phyloP scores from a whole-genome alignment of 2,888 invertebrate species.

The Volucella zonaria region DNA sequence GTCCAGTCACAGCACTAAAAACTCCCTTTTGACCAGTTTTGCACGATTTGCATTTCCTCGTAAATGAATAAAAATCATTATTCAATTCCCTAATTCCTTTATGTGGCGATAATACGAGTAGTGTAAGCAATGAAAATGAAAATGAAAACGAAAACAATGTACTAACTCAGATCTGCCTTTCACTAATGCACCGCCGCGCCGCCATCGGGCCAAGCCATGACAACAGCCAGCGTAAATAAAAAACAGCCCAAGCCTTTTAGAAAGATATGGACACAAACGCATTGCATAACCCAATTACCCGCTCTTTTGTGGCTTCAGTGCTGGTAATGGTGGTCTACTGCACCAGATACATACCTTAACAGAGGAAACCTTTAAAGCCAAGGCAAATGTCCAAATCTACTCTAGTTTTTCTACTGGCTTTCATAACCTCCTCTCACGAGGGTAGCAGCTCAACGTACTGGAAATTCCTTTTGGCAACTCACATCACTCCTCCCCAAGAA shows the following conservation, averaged over 20 bases:
- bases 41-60: conserved; percentile 65
- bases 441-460: conserved; percentile 51
- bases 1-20: not conserved
- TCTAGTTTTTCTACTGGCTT: conserved; percentile 8
- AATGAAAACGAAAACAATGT: conserved; percentile 55
- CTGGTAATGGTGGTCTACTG: conserved; percentile 34
- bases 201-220: conserved; percentile 19
- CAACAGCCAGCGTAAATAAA: conserved; percentile 5
- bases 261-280: conserved; percentile 65
- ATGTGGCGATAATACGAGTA: conserved; percentile 47
- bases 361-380: conserved; percentile 57
- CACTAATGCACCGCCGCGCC: conserved; percentile 52
- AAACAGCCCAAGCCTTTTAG: conserved; percentile 39
- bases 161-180: conserved; percentile 64
- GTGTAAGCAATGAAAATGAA: no score
- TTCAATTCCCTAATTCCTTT: conserved; percentile 48
- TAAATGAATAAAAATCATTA: conserved; percentile 14
- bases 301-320: conserved; percentile 30
- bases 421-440: conserved; percentile 48
- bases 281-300: conserved; percentile 72
- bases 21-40: conserved; percentile 24
- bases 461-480: conserved; percentile 68
- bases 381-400: conserved; percentile 50
- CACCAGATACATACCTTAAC: conserved; percentile 47
- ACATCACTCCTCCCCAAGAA: conserved; percentile 50